A percentile compares a stretch with the other conserved stretches of the same genome.
Evolutionary conservation across 2,797 vertebrate genomes (phyloP).

Genomic region (Masticophis lateralis): DNA sequence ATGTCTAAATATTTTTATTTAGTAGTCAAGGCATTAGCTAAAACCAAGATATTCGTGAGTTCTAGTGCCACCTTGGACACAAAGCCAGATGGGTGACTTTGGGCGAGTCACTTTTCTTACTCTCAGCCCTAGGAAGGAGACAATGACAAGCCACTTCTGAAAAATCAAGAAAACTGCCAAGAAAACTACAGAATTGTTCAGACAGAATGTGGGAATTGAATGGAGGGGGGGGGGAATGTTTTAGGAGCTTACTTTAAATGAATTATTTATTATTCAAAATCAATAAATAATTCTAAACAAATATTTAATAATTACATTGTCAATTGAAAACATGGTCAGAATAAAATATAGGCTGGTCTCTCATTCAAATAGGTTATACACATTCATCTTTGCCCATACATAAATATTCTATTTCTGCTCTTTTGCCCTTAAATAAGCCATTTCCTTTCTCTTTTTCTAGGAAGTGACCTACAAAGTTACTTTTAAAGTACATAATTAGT

Average conservation of each 20-base stretch:
- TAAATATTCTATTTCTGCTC: neutral
- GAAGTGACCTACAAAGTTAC: neutral
- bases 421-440: constrained; percentile 9
- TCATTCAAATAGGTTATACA: neutral
- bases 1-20: neutral
- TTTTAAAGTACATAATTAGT: constrained; percentile 9
- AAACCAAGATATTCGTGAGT: neutral
- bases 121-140: neutral
- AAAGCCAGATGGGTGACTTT: neutral
- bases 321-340: neutral
- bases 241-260: neutral
- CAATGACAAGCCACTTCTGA: neutral
- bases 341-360: neutral
- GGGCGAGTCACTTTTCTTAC: neutral
- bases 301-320: neutral
- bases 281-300: neutral
- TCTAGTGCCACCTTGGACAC: neutral
- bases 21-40: neutral
- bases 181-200: neutral
- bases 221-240: neutral
- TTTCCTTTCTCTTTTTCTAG: neutral
- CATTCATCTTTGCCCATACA: neutral
- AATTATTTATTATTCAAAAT: neutral
- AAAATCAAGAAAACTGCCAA: neutral
- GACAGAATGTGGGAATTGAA: neutral